Evolutionary conservation across 2,797 vertebrate genomes (phyloP), one percentile per base, ranked within the genome.

Genomic region (Anolis apletophallus): DNA sequence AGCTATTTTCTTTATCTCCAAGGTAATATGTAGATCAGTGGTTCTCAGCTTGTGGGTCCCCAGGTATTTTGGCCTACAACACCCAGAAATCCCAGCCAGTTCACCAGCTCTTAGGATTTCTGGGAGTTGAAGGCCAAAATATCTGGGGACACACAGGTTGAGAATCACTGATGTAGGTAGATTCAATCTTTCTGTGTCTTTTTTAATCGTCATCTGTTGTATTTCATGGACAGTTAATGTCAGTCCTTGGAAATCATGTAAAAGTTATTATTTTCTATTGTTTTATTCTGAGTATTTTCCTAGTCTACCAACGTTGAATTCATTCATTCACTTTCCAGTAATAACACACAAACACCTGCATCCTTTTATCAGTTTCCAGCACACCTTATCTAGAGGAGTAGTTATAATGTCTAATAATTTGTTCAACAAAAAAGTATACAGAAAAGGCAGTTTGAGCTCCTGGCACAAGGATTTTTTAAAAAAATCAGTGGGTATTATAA

Each of bases 381-480:
- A 72, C 14, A 29, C 61, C 21, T 74, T n/a, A 64, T 3, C 23
- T 59, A 23, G 50, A n/a, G 34, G 34, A 76, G 10, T 23, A 75
- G 29, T 29, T 69, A 46, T 4, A 46, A 17, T 16, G 23, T 54
- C 26, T 68, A 55, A 13, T 16, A 76, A 32, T 61, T 17, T 55
- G 23, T 52, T 78, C 46, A 46, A 46, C 46, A 6, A 88, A 1
- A 2, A 10, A 36, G 3, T 71, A 46, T 88, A 0, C 13, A 19
- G 0, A 0, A 1, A 16, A 67, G 0, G n/a, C 83, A 67, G 29
- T 75, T 55, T 1, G 0, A 1, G 16, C 76, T 68, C 23, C 34
- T 75, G 32, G 10, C 32, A 74, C 34, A 75, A 23, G 64, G 10
- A 52, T 36, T 21, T 12, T 12, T 7, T 59, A 34, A 73, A 73